Base-by-base conservation (phyloP, 2,888 invertebrate species). In the Drosophila lutescens region DNA sequence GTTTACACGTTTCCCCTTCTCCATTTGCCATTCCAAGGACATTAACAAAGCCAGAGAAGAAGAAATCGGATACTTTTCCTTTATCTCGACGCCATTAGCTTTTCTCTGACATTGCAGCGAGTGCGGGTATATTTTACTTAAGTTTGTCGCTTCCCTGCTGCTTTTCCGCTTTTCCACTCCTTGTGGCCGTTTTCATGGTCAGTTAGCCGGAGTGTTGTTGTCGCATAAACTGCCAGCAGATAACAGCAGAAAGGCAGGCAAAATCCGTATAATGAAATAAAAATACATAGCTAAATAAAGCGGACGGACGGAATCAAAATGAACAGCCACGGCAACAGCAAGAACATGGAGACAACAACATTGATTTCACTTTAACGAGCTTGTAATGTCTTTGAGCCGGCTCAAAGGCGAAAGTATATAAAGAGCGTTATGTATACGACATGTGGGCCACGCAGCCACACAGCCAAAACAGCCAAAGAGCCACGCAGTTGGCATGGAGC, bases 291-390 rank as follows among this genome's bases (percentile, higher is more conserved):
- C 81, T 74, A 80, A 82, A 82, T 84, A 82, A 83, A 74, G 66
- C 79, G 57, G 36, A 38, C 41, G 36, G 66, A 67, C 66, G 51
- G 40, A 67, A 56, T 56, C 55, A 68, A 54, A 72, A 71, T 68
- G 61, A 71, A 69, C 70, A 74, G 65, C 43, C 40, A 30, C 9
- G 67, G 15, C 61, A 68, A 26, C 47, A 53, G 26, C 26, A 38
- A 49, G 59, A 66, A 43, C 69, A 79, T 13, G 46, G 36, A 40
- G 13, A 76, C 59, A 84, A 75, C 80, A 80, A 86, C 85, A 85
- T 85, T 88, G 85, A 85, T 85, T 88, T 88, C 83, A 88, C 86
- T 85, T 85, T 85, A 85, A 85, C 84, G 84, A 85, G 84, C 88
- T 85, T 87, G 84, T 87, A 85, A 87, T 85, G 88, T 84, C 88